Evolutionary conservation across 2,113 vertebrate genomes (phyloP).

Genomic region (Scytalopus superciliaris): DNA sequence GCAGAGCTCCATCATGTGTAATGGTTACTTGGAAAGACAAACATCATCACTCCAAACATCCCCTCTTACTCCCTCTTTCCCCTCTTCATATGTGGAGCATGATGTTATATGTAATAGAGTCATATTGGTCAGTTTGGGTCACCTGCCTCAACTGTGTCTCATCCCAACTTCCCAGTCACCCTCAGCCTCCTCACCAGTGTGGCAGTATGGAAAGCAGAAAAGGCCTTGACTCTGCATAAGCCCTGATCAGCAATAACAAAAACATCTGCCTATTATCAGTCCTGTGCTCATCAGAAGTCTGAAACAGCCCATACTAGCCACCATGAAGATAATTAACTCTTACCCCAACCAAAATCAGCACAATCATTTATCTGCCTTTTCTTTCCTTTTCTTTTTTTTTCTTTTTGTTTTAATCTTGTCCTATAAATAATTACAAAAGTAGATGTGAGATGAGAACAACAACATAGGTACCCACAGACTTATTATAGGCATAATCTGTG

Average conservation of each 20-base stretch:
- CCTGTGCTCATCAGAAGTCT: not conserved
- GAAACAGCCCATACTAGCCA: not conserved
- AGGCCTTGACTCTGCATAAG: not conserved
- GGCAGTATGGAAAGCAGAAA: not conserved
- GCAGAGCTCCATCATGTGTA: not conserved
- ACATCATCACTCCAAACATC: fast-evolving
- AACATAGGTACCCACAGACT: not conserved
- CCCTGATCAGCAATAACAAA: not conserved
- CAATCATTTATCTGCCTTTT: not conserved
- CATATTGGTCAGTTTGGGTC: not conserved
- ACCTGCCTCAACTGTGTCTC: not conserved
- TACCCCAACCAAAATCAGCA: not conserved
- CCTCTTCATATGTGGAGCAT: not conserved
- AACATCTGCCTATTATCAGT: not conserved
- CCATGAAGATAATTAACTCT: not conserved
- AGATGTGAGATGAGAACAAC: not conserved
- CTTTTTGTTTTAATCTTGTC: not conserved
- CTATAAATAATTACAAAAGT: not conserved
- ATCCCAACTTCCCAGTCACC: not conserved
- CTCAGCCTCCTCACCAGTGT: not conserved
- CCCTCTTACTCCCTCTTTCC: not conserved
- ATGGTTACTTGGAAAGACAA: not conserved
- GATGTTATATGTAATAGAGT: not conserved
- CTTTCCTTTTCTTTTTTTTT: no score
- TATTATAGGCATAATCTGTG: not conserved